A percentile compares a stretch with the other conserved stretches of the same genome.
These are phyloP conservation scores for Onychostruthus taczanowskii DNA, from an alignment of 2,113 vertebrate genomes.

Conservation along the genomic window DNA sequence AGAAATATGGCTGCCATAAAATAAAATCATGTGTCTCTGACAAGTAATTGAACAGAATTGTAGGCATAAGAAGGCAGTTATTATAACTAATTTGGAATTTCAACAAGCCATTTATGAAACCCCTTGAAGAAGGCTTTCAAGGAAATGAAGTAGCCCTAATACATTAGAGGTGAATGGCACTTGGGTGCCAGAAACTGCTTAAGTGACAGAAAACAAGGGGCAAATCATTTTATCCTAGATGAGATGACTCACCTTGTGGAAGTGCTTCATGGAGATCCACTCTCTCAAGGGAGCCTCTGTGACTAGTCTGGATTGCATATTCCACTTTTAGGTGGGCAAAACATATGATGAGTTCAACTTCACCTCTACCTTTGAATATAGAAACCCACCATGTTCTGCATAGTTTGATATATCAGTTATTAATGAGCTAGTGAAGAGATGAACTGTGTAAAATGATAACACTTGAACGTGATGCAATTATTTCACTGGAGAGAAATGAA, in stretches of 20 bases:
- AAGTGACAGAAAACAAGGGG: neutral
- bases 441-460: neutral
- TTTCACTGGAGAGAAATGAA: constrained; percentile 6
- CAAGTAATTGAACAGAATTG: neutral
- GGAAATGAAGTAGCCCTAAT: constrained; percentile 20
- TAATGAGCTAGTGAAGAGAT: neutral
- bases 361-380: neutral
- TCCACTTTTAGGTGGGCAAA: neutral
- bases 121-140: constrained; percentile 11
- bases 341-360: neutral
- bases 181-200: neutral
- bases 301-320: neutral
- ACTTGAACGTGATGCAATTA: neutral
- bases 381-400: neutral
- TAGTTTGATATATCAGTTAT: neutral
- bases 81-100: constrained; percentile 32
- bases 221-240: neutral
- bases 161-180: neutral
- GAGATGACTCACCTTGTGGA: neutral
- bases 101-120: neutral
- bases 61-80: neutral
- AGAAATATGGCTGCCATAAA: neutral
- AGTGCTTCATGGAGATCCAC: neutral
- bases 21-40: neutral
- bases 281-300: neutral